phyloP scores from a whole-genome alignment of 2,888 invertebrate genomes.

The Ichneumoninae sp. region DNA sequence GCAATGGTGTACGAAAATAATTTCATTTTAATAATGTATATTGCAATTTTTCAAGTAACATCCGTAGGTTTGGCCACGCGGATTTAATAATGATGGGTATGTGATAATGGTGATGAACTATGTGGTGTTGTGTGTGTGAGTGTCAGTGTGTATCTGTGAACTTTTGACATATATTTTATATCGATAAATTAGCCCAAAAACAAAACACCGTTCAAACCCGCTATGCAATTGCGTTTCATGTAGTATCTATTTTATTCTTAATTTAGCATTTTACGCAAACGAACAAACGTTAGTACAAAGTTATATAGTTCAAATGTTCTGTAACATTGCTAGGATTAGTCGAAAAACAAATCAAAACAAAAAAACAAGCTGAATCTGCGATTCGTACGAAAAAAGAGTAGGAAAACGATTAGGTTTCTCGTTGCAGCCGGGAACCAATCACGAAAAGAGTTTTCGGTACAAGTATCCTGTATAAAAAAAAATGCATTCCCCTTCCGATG shows the following conservation, averaged over 20 bases:
- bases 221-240: slow-evolving; percentile 5
- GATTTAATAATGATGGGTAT: slow-evolving; percentile 21
- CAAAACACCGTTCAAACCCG: slow-evolving; percentile 15
- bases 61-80: slow-evolving; percentile 14
- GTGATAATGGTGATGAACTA: slow-evolving; percentile 26
- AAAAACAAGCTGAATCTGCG: slow-evolving; percentile 3
- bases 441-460: slow-evolving; percentile 8
- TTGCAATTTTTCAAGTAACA: not conserved
- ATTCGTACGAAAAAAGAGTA: slow-evolving; percentile 36
- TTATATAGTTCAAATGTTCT: slow-evolving; percentile 19
- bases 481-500: slow-evolving; percentile 28
- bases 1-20: slow-evolving; percentile 16
- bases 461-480: slow-evolving; percentile 15
- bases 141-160: not conserved
- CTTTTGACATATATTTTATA: slow-evolving; percentile 7
- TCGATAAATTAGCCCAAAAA: slow-evolving; percentile 5
- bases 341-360: slow-evolving; percentile 29
- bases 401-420: slow-evolving; percentile 13
- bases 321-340: slow-evolving; percentile 51
- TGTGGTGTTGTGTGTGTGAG: not conserved
- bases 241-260: slow-evolving; percentile 30
- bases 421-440: not conserved
- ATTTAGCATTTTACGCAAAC: slow-evolving; percentile 22
- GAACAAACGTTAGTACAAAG: slow-evolving; percentile 23
- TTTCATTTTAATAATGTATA: not conserved